phyloP scores from a whole-genome alignment of 2,113 vertebrate species.

The Mohoua ochrocephala region DNA sequence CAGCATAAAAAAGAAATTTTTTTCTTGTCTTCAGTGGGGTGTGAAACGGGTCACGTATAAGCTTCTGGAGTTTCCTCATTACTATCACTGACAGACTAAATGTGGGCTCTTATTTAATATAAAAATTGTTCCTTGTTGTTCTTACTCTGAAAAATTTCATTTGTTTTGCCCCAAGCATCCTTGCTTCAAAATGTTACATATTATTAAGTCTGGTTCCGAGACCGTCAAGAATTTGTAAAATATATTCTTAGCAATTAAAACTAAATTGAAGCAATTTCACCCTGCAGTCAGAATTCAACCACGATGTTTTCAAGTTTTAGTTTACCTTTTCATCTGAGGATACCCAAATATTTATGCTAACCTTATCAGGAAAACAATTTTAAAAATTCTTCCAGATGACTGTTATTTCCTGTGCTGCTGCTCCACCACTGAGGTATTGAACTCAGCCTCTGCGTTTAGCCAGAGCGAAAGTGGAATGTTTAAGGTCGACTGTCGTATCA shows the following conservation, averaged over 20 bases:
- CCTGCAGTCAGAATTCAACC: neutral
- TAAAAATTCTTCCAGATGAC: neutral
- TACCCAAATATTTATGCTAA: neutral
- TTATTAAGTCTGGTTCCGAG: neutral
- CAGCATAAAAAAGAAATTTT: neutral
- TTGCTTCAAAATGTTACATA: neutral
- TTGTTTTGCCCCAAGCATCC: neutral
- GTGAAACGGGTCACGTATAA: neutral
- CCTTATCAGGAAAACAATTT: neutral
- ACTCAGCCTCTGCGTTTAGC: neutral
- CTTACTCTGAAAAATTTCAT: neutral
- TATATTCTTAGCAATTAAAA: neutral
- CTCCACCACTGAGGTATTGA: neutral
- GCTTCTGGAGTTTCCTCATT: neutral
- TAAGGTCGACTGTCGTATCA: neutral
- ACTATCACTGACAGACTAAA: neutral
- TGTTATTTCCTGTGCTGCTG: neutral
- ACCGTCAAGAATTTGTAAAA: neutral
- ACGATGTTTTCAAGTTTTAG: neutral
- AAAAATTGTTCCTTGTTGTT: neutral
- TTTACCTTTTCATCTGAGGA: neutral
- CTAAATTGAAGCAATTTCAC: neutral
- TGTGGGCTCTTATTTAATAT: neutral
- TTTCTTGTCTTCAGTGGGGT: neutral
- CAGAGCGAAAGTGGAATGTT: neutral